Percentiles rank a stretch among this genome's conserved stretches.
These are phyloP conservation scores for Mycteria americana DNA, from an alignment of 2,797 vertebrate genomes.

Conservation along the genomic window DNA sequence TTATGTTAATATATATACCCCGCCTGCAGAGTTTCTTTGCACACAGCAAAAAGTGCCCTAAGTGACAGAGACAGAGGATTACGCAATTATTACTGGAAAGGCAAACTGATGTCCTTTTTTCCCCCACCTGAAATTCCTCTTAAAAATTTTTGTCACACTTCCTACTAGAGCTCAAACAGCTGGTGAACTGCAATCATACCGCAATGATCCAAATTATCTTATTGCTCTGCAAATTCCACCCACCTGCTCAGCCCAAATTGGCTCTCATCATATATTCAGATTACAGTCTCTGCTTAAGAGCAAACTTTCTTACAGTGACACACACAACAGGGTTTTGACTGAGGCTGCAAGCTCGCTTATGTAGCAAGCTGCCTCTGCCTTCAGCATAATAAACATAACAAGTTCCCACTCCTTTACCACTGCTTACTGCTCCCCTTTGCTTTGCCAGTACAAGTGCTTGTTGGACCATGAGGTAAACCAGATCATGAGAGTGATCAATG, in stretches of 20 bases:
- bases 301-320: not conserved
- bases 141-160: not conserved
- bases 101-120: not conserved
- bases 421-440: not conserved
- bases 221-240: not conserved
- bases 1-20: not conserved
- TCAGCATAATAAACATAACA: not conserved
- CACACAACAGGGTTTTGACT: not conserved
- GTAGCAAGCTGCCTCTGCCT: not conserved
- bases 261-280: not conserved
- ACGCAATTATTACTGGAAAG: not conserved
- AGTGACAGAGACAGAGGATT: not conserved
- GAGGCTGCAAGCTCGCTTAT: not conserved
- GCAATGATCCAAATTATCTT: not conserved
- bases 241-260: not conserved
- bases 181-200: not conserved
- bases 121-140: not conserved
- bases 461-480: not conserved
- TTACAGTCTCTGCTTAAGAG: not conserved
- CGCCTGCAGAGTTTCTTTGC: not conserved
- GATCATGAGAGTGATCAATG: accelerated
- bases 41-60: not conserved
- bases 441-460: not conserved
- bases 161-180: not conserved
- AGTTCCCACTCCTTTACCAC: too few species aligned